A percentile compares a stretch with the other conserved stretches of the same genome.
These are phyloP conservation scores for Leucozona laternaria DNA, from an alignment of 2,888 invertebrate genomes.

Conservation along the genomic window DNA sequence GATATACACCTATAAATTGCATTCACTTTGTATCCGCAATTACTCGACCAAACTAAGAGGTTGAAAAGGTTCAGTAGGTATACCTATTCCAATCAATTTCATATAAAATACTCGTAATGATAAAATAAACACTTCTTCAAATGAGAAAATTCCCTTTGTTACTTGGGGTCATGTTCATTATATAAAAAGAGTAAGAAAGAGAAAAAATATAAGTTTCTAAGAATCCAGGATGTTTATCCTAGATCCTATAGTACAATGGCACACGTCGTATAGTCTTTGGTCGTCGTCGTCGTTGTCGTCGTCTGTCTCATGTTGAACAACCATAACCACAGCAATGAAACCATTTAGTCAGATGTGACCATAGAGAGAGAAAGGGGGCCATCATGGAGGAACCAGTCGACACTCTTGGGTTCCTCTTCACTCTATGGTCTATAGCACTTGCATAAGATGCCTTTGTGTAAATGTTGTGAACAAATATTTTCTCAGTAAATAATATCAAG, in stretches of 20 bases:
- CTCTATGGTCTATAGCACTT: neutral
- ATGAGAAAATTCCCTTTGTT: slow-evolving; percentile 56
- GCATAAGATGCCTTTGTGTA: slow-evolving; percentile 18
- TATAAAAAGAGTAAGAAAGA: neutral
- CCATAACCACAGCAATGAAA: slow-evolving; percentile 42
- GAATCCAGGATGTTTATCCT: neutral
- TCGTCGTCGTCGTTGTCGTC: neutral
- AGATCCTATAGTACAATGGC: slow-evolving; percentile 2
- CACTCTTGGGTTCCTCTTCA: slow-evolving; percentile 10
- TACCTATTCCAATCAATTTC: slow-evolving; percentile 60
- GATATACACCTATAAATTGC: neutral
- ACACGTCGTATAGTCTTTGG: neutral
- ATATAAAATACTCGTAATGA: slow-evolving; percentile 42
- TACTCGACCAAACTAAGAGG: neutral
- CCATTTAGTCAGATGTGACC: slow-evolving; percentile 55
- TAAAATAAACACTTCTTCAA: slow-evolving; percentile 70
- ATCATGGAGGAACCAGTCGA: neutral
- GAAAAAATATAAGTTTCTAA: neutral
- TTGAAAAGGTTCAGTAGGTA: neutral
- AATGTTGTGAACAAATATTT: slow-evolving; percentile 56
- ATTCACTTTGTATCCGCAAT: neutral
- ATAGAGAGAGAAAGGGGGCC: slow-evolving; percentile 8
- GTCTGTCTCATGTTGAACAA: slow-evolving; percentile 6
- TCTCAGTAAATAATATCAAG: slow-evolving; percentile 32
- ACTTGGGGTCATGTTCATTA: neutral